Evolutionary conservation across 2,888 invertebrate species (phyloP), one percentile per base, ranked within the genome.

Genomic region (Iphiclides podalirius): DNA sequence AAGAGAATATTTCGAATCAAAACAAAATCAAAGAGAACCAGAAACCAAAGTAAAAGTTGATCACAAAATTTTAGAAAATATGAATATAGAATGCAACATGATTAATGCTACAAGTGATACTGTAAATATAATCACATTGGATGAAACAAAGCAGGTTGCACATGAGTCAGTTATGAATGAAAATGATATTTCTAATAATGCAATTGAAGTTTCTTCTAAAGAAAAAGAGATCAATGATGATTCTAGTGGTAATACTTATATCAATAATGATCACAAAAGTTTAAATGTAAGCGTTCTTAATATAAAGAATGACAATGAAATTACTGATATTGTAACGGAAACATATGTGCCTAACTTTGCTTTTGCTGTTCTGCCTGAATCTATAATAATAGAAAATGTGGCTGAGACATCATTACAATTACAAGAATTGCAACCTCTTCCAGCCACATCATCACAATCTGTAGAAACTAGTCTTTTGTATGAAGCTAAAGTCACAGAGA

Each of bases 311-410:
- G 9, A 9, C 8, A 9, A n/a, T 16, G 8, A 16, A 28, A 35
- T 11, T 4, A 13, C 1, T n/a, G 8, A 4, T 11, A 4, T 12
- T 6, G 17, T 8, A 33, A 20, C 38, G 13, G 23, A 44, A 28
- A 36, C 14, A n/a, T 28, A 13, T 44, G 7, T 35, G 7, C 7
- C 17, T n/a, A 28, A 38, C 26, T 44, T 44, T 34, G 23, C 17
- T 35, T 41, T 51, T 12, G 36, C 41, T 16, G 14, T 23, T 13
- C 49, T 61, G 15, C 41, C 55, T 20, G 45, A 50, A 33, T 51
- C 38, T 35, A 20, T 53, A 48, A 42, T 44, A 46, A 52, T 54
- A 43, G 45, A 45, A 52, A 57, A 55, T 54, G 35, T 54, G 52
- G 28, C 17, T 31, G 44, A 50, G 11, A 14, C 6, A 2, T 31